These are phyloP conservation scores for Syngnathus scovelli DNA, from an alignment of 2,113 vertebrate species.

Conservation along the genomic window DNA sequence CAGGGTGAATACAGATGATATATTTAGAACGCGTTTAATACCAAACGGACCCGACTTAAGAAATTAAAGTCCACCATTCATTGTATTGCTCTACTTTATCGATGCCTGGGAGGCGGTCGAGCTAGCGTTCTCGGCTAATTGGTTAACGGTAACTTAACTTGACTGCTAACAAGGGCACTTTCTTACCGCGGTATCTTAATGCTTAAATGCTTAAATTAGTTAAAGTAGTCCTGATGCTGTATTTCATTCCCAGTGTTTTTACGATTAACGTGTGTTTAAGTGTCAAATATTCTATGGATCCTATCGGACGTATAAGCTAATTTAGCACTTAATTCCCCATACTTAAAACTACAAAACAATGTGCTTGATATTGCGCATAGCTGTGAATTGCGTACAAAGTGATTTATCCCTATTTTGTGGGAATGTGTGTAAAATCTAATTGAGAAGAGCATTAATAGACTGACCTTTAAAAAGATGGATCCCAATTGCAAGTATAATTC, in stretches of 20 bases:
- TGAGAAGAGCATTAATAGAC: not conserved
- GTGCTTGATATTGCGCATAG: not conserved
- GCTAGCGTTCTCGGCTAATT: constrained; percentile 43
- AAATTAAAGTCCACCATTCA: constrained; percentile 1
- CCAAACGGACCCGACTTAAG: too few species aligned
- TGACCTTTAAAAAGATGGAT: not conserved
- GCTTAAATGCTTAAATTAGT: not conserved
- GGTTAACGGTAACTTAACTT: constrained; percentile 51
- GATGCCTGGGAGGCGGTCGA: constrained; percentile 7
- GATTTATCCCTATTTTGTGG: not conserved
- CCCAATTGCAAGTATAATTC: not conserved
- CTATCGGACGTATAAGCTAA: not conserved
- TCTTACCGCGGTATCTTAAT: not conserved
- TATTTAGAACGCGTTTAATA: fast-evolving
- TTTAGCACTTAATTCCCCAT: not conserved
- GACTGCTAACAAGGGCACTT: not conserved
- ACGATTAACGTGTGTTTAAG: not conserved
- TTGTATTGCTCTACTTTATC: not conserved
- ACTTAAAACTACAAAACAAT: not conserved
- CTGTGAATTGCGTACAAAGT: not conserved
- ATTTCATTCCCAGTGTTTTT: not conserved
- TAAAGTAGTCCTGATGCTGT: not conserved
- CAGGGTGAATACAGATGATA: fast-evolving
- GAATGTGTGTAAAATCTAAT: not conserved
- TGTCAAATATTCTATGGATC: not conserved